These are phyloP conservation scores for Hemibagrus wyckioides DNA, from an alignment of 2,113 vertebrate genomes.

Conservation along the genomic window DNA sequence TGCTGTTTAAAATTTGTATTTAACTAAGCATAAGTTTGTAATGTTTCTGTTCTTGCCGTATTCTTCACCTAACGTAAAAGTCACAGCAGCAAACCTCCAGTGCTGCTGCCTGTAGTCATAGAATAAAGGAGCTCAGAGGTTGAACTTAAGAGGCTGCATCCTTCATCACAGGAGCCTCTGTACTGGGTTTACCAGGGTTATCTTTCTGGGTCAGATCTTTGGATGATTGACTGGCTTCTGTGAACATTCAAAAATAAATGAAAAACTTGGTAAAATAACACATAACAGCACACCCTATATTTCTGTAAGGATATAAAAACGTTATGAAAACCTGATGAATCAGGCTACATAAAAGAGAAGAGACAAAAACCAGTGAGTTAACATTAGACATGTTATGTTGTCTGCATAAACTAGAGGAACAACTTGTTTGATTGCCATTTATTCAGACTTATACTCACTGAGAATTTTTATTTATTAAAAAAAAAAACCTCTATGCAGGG, in stretches of 20 bases:
- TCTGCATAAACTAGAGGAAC: neutral
- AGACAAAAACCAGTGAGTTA: neutral
- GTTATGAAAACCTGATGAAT: neutral
- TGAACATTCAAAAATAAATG: neutral
- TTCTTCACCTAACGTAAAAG: neutral
- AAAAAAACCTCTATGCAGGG: neutral
- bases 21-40: neutral
- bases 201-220: conserved; percentile 11
- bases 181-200: conserved; percentile 9
- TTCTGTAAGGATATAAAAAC: neutral
- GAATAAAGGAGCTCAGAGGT: conserved; percentile 9
- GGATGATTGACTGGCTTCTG: conserved; percentile 41
- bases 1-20: neutral
- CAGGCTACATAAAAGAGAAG: neutral
- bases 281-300: neutral
- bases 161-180: neutral
- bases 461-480: neutral
- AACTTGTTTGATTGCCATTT: neutral
- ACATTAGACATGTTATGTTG: neutral
- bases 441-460: neutral
- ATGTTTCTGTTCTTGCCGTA: neutral
- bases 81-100: neutral
- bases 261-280: neutral
- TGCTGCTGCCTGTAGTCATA: too few relatives aligned
- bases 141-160: neutral